These are phyloP conservation scores for Hydrophis major DNA, from an alignment of 2,797 vertebrate species.

Conservation along the genomic window DNA sequence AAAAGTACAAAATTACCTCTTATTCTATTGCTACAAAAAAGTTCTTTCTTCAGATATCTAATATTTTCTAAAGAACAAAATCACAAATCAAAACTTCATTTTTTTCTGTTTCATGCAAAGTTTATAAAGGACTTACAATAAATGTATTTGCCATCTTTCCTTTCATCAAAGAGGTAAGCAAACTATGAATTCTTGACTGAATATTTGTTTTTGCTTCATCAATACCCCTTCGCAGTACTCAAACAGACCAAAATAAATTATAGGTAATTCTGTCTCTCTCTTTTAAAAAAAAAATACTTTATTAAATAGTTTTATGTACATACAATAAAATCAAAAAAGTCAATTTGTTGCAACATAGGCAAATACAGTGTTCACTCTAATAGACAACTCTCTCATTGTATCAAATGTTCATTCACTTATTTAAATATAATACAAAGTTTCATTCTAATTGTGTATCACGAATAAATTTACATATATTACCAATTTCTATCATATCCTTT, in stretches of 20 bases:
- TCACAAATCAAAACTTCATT: neutral
- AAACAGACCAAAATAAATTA: neutral
- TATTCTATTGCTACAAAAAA: neutral
- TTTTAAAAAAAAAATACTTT: too few species aligned
- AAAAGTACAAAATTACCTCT: neutral
- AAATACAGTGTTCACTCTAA: too few species aligned
- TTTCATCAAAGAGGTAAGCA: neutral
- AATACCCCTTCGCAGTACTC: neutral
- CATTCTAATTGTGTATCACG: too few species aligned
- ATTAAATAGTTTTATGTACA: too few species aligned
- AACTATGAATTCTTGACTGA: neutral
- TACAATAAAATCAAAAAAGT: too few species aligned
- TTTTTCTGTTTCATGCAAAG: neutral
- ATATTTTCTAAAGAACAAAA: neutral
- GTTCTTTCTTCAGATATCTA: neutral
- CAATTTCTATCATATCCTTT: too few species aligned
- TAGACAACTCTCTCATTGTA: too few species aligned
- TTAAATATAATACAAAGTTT: too few species aligned
- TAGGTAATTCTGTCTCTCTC: neutral
- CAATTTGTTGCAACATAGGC: too few species aligned
- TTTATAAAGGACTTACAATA: neutral
- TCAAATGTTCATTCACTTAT: too few species aligned
- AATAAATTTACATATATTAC: too few species aligned
- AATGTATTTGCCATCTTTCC: neutral
- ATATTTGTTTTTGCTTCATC: neutral